Base-by-base conservation (phyloP, 1,140 invertebrate genomes). In the Drosophila novamexicana region DNA sequence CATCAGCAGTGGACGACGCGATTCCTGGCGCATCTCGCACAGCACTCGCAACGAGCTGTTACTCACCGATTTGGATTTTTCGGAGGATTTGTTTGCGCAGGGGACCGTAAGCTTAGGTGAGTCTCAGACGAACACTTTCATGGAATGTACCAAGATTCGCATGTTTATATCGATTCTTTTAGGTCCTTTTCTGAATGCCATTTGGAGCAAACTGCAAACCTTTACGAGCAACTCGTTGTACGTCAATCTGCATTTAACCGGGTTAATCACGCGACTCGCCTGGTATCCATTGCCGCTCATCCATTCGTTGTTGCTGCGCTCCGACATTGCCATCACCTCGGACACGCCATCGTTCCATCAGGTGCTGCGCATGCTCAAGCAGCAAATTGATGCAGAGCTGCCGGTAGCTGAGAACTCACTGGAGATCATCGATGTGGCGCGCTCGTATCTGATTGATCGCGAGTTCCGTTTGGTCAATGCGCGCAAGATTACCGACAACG, bases 271-370 rank as follows among this genome's bases (percentile, higher is more conserved):
- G 42, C 95, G 97, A 63, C 93, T 99, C 40, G 96, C 97, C 4
- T 95, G 96, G 45, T 98, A 98, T 93, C 96, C 98, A 0, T 96
- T 98, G 73, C 97, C 97, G 3, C 92, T 99, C 14, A 93, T 99
- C 7, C 95, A 96, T 53, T 97, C 97, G 0, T 96, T 98, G 91
- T 93, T 99, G 34, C 93, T 99, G 9, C 97, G 97, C 90, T 95
- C 97, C 69, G 96, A 96, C 63, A 95, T 98, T 57, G 95, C 97
- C 57, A 95, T 98, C 81, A 97, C 98, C 90, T 97, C 97, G 2
- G 96, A 96, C 83, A 96, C 98, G 75, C 96, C 97, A 91, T 98
- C 97, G 14, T 93, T 99, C 56, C 96, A 97, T 93, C 97, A 98
- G 94, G 97, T 98, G 81, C 93, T 97, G 79, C 96, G 94, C 72